These are phyloP conservation scores for Sarcophaga carnaria DNA, from an alignment of 2,888 invertebrate genomes.

Conservation along the genomic window DNA sequence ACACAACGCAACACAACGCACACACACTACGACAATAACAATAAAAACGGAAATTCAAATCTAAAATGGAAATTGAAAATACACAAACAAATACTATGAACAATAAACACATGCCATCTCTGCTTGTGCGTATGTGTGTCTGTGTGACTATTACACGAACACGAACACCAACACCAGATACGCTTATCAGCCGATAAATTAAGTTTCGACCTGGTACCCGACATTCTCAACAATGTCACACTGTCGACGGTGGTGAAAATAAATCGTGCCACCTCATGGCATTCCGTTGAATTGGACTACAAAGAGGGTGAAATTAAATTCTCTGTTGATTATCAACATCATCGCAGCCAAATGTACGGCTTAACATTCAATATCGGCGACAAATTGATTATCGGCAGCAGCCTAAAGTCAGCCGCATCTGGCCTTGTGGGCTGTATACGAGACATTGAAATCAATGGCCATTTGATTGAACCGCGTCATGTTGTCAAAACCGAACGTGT, in stretches of 20 bases:
- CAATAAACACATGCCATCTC: slow-evolving; percentile 30
- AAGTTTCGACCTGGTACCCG: slow-evolving; percentile 90
- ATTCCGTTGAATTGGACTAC: slow-evolving; percentile 90
- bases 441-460: slow-evolving; percentile 92
- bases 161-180: slow-evolving; percentile 82
- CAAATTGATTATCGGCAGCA: slow-evolving; percentile 90
- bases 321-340: slow-evolving; percentile 89
- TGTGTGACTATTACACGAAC: neutral
- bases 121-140: slow-evolving; percentile 5
- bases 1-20: slow-evolving; percentile 47
- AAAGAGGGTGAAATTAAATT: slow-evolving; percentile 88
- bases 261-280: slow-evolving; percentile 91
- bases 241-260: slow-evolving; percentile 91
- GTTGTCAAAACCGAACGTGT: slow-evolving; percentile 92
- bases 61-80: slow-evolving; percentile 71
- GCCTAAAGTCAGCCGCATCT: slow-evolving; percentile 87
- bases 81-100: slow-evolving; percentile 66
- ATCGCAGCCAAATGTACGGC: slow-evolving; percentile 86
- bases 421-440: slow-evolving; percentile 96
- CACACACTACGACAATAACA: slow-evolving; percentile 27
- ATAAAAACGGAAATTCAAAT: slow-evolving; percentile 65
- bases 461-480: slow-evolving; percentile 89
- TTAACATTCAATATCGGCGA: slow-evolving; percentile 87
- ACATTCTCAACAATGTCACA: slow-evolving; percentile 89
- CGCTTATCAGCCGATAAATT: slow-evolving; percentile 92